Percentiles rank a stretch among this genome's conserved stretches.
Evolutionary conservation across 2,888 invertebrate species (phyloP).

Genomic region (Diarsia rubi): DNA sequence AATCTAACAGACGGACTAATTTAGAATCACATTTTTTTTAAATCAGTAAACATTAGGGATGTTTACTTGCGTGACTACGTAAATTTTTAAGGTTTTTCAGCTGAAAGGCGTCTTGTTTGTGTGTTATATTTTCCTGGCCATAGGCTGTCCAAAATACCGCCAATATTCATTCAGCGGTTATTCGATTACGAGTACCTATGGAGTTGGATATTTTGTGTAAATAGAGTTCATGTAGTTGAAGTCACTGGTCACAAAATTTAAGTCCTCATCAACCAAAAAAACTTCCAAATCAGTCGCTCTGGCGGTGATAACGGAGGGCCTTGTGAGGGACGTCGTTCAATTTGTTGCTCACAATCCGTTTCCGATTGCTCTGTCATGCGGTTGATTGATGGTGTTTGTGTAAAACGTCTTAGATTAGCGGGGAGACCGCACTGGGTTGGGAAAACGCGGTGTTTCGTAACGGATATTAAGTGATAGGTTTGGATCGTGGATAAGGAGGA

Average conservation of each 20-base stretch:
- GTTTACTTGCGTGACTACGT: not conserved
- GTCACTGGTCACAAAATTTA: not conserved
- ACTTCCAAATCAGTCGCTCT: conserved; percentile 3
- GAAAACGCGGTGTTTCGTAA: conserved; percentile 14
- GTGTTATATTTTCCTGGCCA: not conserved
- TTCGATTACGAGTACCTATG: not conserved
- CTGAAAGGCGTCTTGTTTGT: not conserved
- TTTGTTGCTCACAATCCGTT: conserved; percentile 75
- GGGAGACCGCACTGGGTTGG: conserved; percentile 54
- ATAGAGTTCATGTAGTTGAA: not conserved
- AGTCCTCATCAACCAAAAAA: conserved; percentile 1
- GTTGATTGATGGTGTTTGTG: conserved; percentile 80
- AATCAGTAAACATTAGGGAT: too few relatives aligned
- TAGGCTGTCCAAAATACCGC: not conserved
- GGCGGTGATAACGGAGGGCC: conserved; percentile 9
- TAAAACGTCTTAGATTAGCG: conserved; percentile 68
- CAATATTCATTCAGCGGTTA: not conserved
- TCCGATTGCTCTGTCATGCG: conserved; percentile 78
- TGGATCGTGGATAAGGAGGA: not conserved
- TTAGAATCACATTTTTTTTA: too few relatives aligned
- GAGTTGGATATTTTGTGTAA: not conserved
- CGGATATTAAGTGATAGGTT: not conserved
- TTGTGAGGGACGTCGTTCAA: conserved; percentile 64
- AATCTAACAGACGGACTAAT: too few relatives aligned
- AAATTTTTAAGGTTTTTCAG: not conserved